phyloP scores from a whole-genome alignment of 2,888 invertebrate species.

The Heterodera filipjevi region DNA sequence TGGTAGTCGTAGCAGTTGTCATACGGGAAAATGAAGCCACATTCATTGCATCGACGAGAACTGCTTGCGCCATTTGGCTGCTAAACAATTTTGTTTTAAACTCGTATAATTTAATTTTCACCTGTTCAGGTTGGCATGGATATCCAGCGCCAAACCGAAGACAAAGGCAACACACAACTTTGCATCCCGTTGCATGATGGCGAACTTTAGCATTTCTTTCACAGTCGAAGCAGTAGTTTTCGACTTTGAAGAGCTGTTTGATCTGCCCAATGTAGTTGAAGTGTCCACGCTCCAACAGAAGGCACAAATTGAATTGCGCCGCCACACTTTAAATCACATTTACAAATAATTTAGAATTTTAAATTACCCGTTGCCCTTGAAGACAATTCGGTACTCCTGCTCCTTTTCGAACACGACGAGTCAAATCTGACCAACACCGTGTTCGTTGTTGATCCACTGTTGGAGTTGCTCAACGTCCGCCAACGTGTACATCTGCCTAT shows the following conservation, averaged over 20 bases:
- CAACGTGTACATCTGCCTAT: not conserved
- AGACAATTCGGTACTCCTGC: constrained; percentile 13
- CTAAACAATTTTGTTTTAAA: not conserved
- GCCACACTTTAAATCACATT: not conserved
- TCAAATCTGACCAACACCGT: not conserved
- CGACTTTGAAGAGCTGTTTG: constrained; percentile 5
- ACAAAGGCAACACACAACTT: constrained; percentile 11
- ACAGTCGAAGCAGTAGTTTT: constrained; percentile 10
- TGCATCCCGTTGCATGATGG: not conserved
- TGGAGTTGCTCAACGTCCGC: not conserved
- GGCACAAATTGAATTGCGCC: not conserved
- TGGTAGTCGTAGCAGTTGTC: not conserved
- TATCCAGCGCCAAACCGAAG: not conserved
- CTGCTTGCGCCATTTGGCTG: not conserved
- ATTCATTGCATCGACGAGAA: not conserved
- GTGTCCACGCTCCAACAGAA: no score
- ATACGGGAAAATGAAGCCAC: not conserved
- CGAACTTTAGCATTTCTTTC: not conserved
- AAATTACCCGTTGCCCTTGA: constrained; percentile 5
- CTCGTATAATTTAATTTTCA: not conserved
- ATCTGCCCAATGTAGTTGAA: not conserved
- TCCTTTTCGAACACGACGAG: no score
- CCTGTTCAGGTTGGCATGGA: constrained; percentile 3
- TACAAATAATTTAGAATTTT: not conserved
- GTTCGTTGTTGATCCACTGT: not conserved